Base-by-base conservation (phyloP, 1,140 invertebrate genomes). In the Conopomorpha cramerella region DNA sequence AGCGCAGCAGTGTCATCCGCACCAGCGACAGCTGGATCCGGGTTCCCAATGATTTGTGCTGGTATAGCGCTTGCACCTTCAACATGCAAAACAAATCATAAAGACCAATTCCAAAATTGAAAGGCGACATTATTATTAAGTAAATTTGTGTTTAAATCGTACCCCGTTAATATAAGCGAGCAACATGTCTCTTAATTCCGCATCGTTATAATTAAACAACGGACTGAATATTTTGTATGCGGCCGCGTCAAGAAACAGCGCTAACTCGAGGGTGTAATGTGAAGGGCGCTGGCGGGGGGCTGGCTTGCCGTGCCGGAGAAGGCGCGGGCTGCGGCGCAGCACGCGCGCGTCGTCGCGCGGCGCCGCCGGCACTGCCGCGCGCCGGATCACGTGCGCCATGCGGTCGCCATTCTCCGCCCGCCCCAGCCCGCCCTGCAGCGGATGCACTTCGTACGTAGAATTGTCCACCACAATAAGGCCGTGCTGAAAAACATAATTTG, bases 91-190 rank as follows among this genome's bases (percentile, higher is more conserved):
- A n/a, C n/a, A n/a, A n/a, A n/a, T n/a, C n/a, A n/a, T n/a, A n/a
- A n/a, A n/a, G n/a, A n/a, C n/a, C n/a, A n/a, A n/a, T n/a, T n/a
- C n/a, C n/a, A n/a, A n/a, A n/a, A n/a, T n/a, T n/a, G n/a, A n/a
- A n/a, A n/a, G n/a, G n/a, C n/a, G n/a, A n/a, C n/a, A n/a, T n/a
- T n/a, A n/a, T n/a, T n/a, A n/a, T n/a, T n/a, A n/a, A n/a, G 1
- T 2, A 25, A n/a, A 32, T 26, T 8, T 14, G n/a, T 16, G 10
- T 3, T 8, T 8, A n/a, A n/a, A 16, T 63, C 77, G 77, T 68
- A 86, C 82, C 34, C 86, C 86, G 66, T 90, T 90, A 27, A 90
- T 78, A 46, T 89, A 90, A 10, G 87, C 87, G 4, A 90, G 56
- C 1, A 90, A 55, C 83, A 90, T 85, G 55, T 90, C 84, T 14